These are phyloP conservation scores for Eristalinus aeneus DNA, from an alignment of 2,888 invertebrate species.

Conservation along the genomic window DNA sequence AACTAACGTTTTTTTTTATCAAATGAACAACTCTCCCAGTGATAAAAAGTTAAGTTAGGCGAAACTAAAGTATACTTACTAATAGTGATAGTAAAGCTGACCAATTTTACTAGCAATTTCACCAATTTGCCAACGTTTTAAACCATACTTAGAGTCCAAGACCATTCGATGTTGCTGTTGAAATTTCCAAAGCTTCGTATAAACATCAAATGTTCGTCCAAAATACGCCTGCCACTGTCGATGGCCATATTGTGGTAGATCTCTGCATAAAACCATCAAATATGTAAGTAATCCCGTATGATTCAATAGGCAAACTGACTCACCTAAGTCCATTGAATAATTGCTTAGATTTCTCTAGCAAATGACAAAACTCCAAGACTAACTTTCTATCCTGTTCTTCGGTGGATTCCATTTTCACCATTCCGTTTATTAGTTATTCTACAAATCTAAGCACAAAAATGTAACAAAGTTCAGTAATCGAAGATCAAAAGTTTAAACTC, in stretches of 20 bases:
- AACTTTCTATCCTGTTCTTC: constrained; percentile 94
- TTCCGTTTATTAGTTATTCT: constrained; percentile 80
- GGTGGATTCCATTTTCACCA: constrained; percentile 90
- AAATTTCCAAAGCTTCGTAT: constrained; percentile 98
- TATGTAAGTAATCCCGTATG: not conserved
- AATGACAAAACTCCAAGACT: constrained; percentile 97
- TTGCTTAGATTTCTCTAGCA: constrained; percentile 98
- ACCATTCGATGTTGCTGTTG: constrained; percentile 97
- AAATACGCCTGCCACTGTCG: constrained; percentile 99
- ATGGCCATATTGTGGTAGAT: constrained; percentile 97
- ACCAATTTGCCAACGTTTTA: constrained; percentile 99
- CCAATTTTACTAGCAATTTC: constrained; percentile 99
- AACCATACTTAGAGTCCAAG: constrained; percentile 94
- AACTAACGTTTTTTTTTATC: no score
- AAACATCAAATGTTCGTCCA: constrained; percentile 97
- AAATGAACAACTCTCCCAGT: no score
- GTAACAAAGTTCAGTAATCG: not conserved
- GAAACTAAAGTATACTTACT: constrained; percentile 84
- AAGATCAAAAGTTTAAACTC: not conserved
- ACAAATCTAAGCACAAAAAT: constrained; percentile 74
- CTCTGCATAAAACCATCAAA: constrained; percentile 83
- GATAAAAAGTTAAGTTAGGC: no score
- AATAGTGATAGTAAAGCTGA: constrained; percentile 98
- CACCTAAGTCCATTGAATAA: constrained; percentile 97
- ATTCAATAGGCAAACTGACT: constrained; percentile 18